A percentile compares a stretch with the other conserved stretches of the same genome.
These are phyloP conservation scores for Chaetura pelagica DNA, from an alignment of 2,113 vertebrate species.

Conservation along the genomic window DNA sequence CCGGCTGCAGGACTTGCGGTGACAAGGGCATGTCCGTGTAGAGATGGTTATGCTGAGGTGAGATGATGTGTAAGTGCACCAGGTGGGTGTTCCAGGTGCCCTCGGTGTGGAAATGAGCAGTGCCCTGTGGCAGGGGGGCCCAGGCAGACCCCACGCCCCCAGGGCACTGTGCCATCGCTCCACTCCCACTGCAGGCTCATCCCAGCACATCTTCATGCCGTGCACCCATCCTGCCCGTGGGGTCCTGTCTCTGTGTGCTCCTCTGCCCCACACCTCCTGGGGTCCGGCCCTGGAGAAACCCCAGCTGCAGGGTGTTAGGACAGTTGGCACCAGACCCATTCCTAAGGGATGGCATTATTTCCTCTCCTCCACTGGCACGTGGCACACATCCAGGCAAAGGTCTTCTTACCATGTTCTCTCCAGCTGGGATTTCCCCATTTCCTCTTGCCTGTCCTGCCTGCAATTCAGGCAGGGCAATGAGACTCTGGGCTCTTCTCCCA, in stretches of 20 bases:
- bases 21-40: accelerated
- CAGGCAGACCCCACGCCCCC: accelerated
- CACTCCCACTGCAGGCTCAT: accelerated
- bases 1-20: neutral
- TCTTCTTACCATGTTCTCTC: neutral
- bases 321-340: neutral
- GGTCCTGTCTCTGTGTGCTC: accelerated
- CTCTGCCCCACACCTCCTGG: neutral
- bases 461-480: neutral
- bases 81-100: accelerated
- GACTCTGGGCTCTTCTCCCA: neutral
- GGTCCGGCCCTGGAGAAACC: neutral
- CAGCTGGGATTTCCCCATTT: neutral
- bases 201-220: accelerated
- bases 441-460: neutral
- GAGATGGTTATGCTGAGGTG: accelerated
- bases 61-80: neutral
- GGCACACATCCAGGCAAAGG: accelerated
- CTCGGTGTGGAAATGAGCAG: accelerated
- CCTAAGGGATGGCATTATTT: neutral
- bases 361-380: neutral
- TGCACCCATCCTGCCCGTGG: accelerated
- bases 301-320: neutral
- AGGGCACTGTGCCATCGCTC: neutral
- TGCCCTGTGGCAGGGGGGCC: neutral